These are phyloP conservation scores for Vesta saturnalis DNA, from an alignment of 2,888 invertebrate species.

Conservation along the genomic window DNA sequence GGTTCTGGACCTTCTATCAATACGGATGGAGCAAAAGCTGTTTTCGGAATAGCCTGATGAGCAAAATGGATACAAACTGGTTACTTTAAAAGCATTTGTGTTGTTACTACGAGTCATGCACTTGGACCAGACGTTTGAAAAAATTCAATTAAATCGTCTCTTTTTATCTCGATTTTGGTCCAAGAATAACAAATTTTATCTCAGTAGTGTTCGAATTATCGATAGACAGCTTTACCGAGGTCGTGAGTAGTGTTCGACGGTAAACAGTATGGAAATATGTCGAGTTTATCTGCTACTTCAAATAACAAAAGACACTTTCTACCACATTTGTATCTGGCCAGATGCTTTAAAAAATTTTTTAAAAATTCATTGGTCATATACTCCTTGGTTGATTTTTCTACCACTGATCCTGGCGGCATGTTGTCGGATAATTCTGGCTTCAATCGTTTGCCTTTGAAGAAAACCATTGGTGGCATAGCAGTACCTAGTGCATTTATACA, in stretches of 20 bases:
- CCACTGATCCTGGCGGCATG: too few species aligned
- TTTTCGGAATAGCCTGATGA: background rate
- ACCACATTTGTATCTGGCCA: background rate
- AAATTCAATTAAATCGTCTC: background rate
- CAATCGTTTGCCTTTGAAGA: too few species aligned
- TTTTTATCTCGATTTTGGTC: background rate
- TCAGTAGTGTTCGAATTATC: background rate
- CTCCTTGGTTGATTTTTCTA: too few species aligned
- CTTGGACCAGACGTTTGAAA: background rate
- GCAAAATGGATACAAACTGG: background rate
- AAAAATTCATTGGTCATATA: too few species aligned
- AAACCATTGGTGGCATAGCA: too few species aligned
- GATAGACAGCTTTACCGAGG: background rate
- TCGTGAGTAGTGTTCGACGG: background rate
- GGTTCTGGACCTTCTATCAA: background rate
- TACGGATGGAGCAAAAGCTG: background rate
- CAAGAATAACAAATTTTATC: background rate
- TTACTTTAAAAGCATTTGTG: background rate
- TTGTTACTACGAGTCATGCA: background rate
- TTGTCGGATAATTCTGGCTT: too few species aligned
- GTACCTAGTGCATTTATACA: slow-evolving; percentile 48
- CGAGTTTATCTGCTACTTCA: background rate
- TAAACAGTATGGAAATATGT: too few species aligned
- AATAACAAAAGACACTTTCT: background rate
- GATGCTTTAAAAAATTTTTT: background rate